phyloP scores from a whole-genome alignment of 1,140 invertebrate species.

The Camponotus floridanus region DNA sequence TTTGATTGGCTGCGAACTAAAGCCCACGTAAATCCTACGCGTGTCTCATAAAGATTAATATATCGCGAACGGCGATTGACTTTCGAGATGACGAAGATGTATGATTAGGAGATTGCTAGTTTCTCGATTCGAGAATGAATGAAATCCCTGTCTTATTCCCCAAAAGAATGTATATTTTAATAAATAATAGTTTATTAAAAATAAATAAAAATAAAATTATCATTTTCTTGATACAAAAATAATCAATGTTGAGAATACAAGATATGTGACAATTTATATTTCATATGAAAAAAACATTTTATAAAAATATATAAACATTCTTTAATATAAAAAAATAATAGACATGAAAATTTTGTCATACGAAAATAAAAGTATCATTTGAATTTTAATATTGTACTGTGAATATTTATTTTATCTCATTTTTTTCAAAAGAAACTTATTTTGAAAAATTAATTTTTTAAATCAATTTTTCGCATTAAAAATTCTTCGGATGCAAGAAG shows the following conservation, averaged over 20 bases:
- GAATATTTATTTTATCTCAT: background rate
- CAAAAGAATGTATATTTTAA: background rate
- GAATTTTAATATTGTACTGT: background rate
- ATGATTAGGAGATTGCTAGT: conserved; percentile 30
- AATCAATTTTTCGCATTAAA: conserved; percentile 85
- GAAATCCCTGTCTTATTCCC: background rate
- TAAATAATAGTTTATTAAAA: conserved; percentile 1
- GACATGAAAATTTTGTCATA: background rate
- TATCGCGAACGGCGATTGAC: conserved; percentile 61
- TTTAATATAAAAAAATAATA: background rate
- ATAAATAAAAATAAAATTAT: background rate
- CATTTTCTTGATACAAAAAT: background rate
- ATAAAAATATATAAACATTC: background rate
- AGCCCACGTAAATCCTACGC: conserved; percentile 72
- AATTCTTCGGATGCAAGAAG: conserved; percentile 78
- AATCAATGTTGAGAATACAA: background rate
- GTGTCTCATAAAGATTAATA: conserved; percentile 80
- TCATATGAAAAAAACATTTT: background rate
- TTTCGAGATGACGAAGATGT: conserved; percentile 43
- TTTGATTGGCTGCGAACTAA: conserved; percentile 78
- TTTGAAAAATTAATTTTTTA: conserved; percentile 25
- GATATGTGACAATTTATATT: background rate
- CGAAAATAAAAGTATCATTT: background rate
- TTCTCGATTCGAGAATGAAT: conserved; percentile 55
- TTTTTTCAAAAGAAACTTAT: background rate